These are phyloP conservation scores for silkworm (Bombyx mori) DNA, from an alignment of 1,140 invertebrate species.

Conservation along the genomic window DNA sequence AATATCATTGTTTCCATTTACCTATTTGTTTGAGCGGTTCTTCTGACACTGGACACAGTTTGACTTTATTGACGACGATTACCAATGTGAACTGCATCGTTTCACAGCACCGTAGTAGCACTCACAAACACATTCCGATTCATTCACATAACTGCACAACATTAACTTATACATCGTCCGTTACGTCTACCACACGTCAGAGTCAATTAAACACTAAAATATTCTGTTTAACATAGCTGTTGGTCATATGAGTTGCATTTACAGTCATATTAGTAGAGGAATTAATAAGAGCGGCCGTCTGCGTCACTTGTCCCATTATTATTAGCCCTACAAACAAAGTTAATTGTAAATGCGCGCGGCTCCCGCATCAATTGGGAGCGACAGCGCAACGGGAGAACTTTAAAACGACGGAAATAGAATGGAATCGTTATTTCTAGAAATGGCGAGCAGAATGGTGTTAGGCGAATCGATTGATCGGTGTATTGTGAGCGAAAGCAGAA, in stretches of 20 bases:
- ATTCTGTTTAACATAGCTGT: slow-evolving; percentile 49
- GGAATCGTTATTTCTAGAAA: slow-evolving; percentile 54
- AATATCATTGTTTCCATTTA: slow-evolving; percentile 10
- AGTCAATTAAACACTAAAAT: slow-evolving; percentile 53
- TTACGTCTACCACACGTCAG: slow-evolving; percentile 42
- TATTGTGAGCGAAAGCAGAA: no score
- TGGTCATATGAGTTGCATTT: slow-evolving; percentile 49
- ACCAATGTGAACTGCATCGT: slow-evolving; percentile 65
- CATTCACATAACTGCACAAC: slow-evolving; percentile 42
- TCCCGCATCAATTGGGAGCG: slow-evolving; percentile 63
- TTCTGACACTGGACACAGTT: slow-evolving; percentile 52
- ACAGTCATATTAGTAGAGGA: slow-evolving; percentile 25
- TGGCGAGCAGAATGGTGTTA: slow-evolving; percentile 21
- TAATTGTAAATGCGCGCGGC: slow-evolving; percentile 59
- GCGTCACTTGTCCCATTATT: slow-evolving; percentile 46
- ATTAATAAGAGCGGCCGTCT: slow-evolving; percentile 41
- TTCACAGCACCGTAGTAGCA: slow-evolving; percentile 27
- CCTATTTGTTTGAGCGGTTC: slow-evolving; percentile 49
- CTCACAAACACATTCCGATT: slow-evolving; percentile 26
- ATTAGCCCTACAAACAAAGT: slow-evolving; percentile 41
- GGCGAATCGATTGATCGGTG: no score
- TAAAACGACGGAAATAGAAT: slow-evolving; percentile 57
- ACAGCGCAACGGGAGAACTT: slow-evolving; percentile 52
- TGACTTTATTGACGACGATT: slow-evolving; percentile 60
- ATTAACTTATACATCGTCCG: slow-evolving; percentile 52